phyloP scores from a whole-genome alignment of 2,797 vertebrate species.

The Pseudochirops cupreus region DNA sequence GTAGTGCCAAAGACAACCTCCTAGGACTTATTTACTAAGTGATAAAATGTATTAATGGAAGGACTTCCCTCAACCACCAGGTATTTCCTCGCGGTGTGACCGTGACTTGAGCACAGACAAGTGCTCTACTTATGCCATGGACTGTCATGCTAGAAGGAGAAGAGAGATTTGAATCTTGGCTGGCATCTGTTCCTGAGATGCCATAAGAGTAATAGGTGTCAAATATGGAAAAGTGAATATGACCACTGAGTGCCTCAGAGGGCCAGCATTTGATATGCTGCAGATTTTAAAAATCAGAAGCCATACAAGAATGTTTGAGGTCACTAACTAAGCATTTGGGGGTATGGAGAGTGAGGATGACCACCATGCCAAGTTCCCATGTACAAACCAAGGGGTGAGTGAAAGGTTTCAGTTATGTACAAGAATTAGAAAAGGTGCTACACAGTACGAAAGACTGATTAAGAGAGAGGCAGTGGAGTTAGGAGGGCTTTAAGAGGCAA shows the following conservation, averaged over 20 bases:
- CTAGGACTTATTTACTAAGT: background rate
- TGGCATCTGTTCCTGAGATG: background rate
- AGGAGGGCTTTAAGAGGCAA: background rate
- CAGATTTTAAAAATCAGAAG: background rate
- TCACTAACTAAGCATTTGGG: background rate
- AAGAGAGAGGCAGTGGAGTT: no score
- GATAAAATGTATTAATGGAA: background rate
- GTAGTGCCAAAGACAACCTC: background rate
- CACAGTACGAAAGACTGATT: background rate
- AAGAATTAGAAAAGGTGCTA: background rate
- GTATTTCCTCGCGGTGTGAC: background rate
- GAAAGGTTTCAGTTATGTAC: background rate
- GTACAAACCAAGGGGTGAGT: background rate
- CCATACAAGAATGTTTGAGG: background rate
- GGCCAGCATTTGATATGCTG: background rate
- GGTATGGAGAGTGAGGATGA: background rate
- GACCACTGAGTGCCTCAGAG: background rate
- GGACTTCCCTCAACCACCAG: background rate
- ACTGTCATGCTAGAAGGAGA: background rate
- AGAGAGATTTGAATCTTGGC: background rate
- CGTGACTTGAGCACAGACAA: background rate
- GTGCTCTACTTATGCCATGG: background rate
- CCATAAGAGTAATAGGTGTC: background rate
- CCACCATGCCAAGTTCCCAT: background rate
- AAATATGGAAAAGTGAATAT: background rate